Conservation (phyloP, 2,888 invertebrate genomes). For the Tipula helvola region DNA sequence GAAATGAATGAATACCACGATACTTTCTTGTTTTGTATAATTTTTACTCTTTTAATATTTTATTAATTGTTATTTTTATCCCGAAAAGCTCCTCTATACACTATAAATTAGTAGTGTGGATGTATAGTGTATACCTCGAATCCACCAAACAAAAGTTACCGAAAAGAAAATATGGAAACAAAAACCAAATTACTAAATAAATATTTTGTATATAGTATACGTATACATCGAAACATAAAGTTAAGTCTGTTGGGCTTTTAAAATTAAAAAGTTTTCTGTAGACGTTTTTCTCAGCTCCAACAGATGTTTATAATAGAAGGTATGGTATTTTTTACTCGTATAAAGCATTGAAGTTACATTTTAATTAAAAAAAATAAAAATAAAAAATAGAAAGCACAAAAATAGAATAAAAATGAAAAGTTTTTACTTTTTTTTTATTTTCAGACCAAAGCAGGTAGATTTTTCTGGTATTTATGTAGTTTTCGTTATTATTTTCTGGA, state of each 20-base stretch:
- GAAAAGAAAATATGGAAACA: not conserved
- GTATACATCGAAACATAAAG: not conserved
- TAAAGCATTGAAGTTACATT: not conserved
- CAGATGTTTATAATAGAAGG: not conserved
- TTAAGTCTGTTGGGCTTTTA: slow-evolving; percentile 5
- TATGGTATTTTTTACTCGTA: not conserved
- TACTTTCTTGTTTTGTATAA: not conserved
- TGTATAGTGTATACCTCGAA: not conserved
- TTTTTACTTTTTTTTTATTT: not conserved
- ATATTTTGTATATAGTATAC: not conserved
- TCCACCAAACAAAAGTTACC: not conserved
- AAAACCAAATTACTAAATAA: not conserved
- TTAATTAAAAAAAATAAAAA: not conserved
- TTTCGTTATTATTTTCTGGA: not conserved
- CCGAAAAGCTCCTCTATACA: not conserved
- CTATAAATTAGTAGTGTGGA: not conserved
- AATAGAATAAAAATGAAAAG: not conserved
- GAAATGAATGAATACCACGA: not conserved
- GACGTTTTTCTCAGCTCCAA: not conserved
- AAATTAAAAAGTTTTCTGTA: not conserved
- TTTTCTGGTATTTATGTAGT: not conserved
- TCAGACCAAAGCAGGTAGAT: not conserved
- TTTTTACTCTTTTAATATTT: not conserved
- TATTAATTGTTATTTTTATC: not conserved
- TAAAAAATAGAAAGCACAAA: not conserved